phyloP scores from a whole-genome alignment of 1,140 invertebrate genomes.

The Berghia stephanieae region DNA sequence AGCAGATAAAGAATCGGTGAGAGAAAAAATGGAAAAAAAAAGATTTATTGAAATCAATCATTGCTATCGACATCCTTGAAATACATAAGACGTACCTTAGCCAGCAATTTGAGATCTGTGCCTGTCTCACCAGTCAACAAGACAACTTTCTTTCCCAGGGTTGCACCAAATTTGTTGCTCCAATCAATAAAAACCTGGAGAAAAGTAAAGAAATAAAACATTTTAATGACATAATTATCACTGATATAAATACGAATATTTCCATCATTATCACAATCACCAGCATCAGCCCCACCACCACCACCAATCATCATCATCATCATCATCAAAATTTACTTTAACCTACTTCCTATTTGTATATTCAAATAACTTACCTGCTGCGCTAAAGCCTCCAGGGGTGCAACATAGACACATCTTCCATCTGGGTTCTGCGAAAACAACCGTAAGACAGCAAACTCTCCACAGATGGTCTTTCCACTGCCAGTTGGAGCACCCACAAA shows the following conservation, averaged over 20 bases:
- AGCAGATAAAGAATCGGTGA: too few species aligned
- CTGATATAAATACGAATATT: background rate
- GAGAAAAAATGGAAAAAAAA: background rate
- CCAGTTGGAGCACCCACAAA: slow-evolving; percentile 98
- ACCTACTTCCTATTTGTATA: background rate
- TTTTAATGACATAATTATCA: background rate
- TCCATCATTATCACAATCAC: background rate
- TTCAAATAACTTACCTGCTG: slow-evolving; percentile 74
- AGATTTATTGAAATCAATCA: background rate
- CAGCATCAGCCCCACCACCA: background rate
- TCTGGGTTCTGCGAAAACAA: slow-evolving; percentile 75
- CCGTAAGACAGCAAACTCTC: slow-evolving; percentile 94
- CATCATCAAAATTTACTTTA: too few species aligned
- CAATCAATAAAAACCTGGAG: slow-evolving; percentile 86
- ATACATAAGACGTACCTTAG: slow-evolving; percentile 57
- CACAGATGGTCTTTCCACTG: slow-evolving; percentile 95
- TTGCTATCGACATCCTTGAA: background rate
- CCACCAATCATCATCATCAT: too few species aligned
- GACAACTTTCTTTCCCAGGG: slow-evolving; percentile 86
- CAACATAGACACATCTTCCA: slow-evolving; percentile 87
- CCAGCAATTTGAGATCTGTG: slow-evolving; percentile 89
- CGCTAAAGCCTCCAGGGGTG: slow-evolving; percentile 90
- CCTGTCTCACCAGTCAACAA: slow-evolving; percentile 97
- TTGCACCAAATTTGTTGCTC: slow-evolving; percentile 84
- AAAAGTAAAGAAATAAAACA: slow-evolving; percentile 30